These are phyloP conservation scores for Atrina japonica DNA, from an alignment of 2,888 invertebrate genomes.

Conservation along the genomic window DNA sequence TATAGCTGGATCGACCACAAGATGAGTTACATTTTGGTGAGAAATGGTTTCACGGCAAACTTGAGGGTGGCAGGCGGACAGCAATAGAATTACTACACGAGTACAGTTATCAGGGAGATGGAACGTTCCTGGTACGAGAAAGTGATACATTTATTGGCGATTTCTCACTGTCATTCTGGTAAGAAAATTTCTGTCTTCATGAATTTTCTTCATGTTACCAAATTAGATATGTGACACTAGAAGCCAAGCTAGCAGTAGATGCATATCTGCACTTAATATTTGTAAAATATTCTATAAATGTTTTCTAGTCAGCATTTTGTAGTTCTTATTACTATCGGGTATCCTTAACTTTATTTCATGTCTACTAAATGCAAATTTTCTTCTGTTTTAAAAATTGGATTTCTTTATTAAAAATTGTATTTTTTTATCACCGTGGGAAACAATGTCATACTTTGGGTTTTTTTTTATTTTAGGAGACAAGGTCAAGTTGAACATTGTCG, in stretches of 20 bases:
- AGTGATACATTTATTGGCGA: conserved; percentile 98
- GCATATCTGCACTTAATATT: no score
- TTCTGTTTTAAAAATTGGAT: no score
- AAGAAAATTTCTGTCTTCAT: no score
- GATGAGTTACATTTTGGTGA: conserved; percentile 76
- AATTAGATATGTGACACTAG: neutral
- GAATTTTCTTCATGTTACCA: no score
- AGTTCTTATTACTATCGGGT: no score
- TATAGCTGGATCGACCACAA: conserved; percentile 56
- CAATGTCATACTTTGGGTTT: no score
- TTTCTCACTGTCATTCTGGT: conserved; percentile 96
- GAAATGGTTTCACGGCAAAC: conserved; percentile 75
- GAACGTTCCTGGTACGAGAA: conserved; percentile 85
- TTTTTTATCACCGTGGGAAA: no score
- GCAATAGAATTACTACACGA: conserved; percentile 68
- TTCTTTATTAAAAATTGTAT: no score
- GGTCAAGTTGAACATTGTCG: conserved; percentile 95
- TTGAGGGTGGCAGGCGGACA: conserved; percentile 66
- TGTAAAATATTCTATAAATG: no score
- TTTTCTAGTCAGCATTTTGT: no score
- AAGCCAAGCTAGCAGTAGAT: neutral
- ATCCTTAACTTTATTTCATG: no score
- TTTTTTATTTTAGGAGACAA: conserved; percentile 82
- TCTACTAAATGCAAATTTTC: no score
- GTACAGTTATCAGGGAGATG: conserved; percentile 71